Conservation (phyloP, 1,140 invertebrate species). For the Andrena cerasifolii region DNA sequence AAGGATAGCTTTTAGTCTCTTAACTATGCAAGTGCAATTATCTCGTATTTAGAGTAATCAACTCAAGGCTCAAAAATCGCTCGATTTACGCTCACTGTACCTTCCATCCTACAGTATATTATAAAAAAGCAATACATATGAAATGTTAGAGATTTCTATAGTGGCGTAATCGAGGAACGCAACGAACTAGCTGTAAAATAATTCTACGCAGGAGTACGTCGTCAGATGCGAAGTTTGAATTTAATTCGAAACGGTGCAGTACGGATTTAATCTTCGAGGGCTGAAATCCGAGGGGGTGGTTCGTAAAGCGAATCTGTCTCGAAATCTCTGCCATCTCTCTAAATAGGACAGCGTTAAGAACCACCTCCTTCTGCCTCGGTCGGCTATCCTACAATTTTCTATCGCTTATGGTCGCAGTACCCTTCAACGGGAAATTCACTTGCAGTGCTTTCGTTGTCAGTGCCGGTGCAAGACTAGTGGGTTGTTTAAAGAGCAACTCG, state of each 20-base stretch:
- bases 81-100: too few species aligned
- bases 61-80: not conserved
- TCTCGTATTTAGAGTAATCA: not conserved
- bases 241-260: not conserved
- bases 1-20: constrained; percentile 9
- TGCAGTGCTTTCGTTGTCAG: constrained; percentile 52
- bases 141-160: constrained; percentile 11
- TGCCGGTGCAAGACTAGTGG: constrained; percentile 10
- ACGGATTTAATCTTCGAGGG: not conserved
- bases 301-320: not conserved
- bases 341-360: too few species aligned
- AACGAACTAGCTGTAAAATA: not conserved
- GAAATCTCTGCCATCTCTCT: not conserved
- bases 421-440: constrained; percentile 31
- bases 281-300: not conserved
- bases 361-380: not conserved
- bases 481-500: not conserved
- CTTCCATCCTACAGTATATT: not conserved
- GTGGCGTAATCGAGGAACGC: not conserved
- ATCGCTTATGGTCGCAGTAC: constrained; percentile 3
- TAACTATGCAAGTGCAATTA: constrained; percentile 21
- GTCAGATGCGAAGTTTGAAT: not conserved
- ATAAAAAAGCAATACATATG: not conserved
- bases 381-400: constrained; percentile 8
- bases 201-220: not conserved